phyloP scores from a whole-genome alignment of 2,888 invertebrate genomes.

The Yponomeuta sedellus region DNA sequence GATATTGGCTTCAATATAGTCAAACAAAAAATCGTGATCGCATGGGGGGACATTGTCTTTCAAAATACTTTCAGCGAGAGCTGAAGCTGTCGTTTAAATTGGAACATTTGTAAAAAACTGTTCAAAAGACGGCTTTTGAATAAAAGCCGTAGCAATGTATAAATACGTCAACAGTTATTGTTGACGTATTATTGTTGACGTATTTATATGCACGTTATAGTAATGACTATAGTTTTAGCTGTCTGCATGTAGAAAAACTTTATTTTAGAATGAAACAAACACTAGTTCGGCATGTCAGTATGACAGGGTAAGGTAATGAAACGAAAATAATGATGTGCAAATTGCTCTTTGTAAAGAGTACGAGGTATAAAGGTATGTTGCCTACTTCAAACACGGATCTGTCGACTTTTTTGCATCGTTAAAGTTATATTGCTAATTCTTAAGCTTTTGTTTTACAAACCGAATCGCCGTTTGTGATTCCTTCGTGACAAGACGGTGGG shows the following conservation, averaged over 20 bases:
- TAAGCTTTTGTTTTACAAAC: background rate
- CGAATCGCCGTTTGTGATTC: slow-evolving; percentile 12
- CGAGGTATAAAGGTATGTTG: background rate
- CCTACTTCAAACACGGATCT: background rate
- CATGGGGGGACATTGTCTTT: no score
- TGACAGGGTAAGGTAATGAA: background rate
- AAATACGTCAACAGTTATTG: no score
- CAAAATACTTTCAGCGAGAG: no score
- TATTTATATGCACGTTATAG: background rate
- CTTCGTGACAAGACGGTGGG: slow-evolving; percentile 16
- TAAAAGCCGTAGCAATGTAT: no score
- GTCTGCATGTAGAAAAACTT: background rate
- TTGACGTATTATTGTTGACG: background rate
- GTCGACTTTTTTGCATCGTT: no score
- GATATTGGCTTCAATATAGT: no score
- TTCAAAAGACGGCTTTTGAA: no score
- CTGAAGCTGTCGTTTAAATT: no score
- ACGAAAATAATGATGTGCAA: background rate
- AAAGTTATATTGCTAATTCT: background rate
- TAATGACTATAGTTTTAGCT: background rate
- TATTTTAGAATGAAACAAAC: background rate
- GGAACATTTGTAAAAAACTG: no score
- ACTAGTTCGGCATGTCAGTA: background rate
- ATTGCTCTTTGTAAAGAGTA: background rate
- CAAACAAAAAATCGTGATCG: no score